phyloP scores from a whole-genome alignment of 2,113 vertebrate genomes.

The Phainopepla nitens region DNA sequence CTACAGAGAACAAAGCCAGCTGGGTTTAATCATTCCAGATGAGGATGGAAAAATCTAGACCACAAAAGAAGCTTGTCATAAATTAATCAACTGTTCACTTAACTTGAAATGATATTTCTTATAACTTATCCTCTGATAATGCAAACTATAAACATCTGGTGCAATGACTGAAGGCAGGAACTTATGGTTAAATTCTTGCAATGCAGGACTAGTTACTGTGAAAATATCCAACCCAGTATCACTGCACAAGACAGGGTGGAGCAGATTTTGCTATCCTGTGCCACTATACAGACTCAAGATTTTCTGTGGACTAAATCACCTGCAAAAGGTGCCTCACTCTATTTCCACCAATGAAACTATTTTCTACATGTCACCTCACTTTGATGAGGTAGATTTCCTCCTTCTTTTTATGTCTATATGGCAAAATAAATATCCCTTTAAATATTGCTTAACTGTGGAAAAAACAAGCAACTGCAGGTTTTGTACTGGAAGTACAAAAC shows the following conservation, averaged over 20 bases:
- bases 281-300: background rate
- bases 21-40: background rate
- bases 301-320: background rate
- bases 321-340: background rate
- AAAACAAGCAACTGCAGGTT: background rate
- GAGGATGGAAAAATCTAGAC: background rate
- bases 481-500: background rate
- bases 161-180: background rate
- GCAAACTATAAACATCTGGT: background rate
- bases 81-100: background rate
- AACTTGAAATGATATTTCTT: background rate
- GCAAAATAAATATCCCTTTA: background rate
- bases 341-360: background rate
- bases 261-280: background rate
- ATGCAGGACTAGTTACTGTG: background rate
- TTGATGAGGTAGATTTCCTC: background rate
- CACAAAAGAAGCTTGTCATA: background rate
- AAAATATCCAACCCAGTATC: background rate
- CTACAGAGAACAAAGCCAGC: conserved; percentile 64
- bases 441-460: background rate
- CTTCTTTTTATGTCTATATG: background rate
- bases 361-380: background rate
- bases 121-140: background rate
- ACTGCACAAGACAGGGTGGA: background rate
- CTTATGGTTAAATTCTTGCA: background rate